phyloP scores from a whole-genome alignment of 1,140 invertebrate species.

The Pseudomyrmex flavicornis region DNA sequence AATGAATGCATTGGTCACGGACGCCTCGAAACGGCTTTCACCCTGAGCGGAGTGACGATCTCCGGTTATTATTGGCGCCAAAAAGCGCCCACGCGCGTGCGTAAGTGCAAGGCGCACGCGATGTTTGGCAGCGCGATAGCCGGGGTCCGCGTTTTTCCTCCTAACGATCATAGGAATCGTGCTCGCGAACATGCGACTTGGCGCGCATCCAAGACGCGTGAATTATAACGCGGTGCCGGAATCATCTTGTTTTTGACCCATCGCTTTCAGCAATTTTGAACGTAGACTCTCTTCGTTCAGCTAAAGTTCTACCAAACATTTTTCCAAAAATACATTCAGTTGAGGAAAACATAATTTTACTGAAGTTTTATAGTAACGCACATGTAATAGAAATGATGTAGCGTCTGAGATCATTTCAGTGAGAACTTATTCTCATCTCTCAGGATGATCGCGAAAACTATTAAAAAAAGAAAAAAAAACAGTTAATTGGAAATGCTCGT shows the following conservation, averaged over 20 bases:
- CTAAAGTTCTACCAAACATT: too few species aligned
- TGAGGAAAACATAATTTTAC: too few species aligned
- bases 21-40: constrained; percentile 63
- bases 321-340: too few species aligned
- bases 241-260: constrained; percentile 37
- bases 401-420: too few species aligned
- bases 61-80: constrained; percentile 72
- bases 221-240: constrained; percentile 66
- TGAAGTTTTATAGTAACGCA: too few species aligned
- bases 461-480: not conserved
- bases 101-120: constrained; percentile 70
- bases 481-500: not conserved
- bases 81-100: constrained; percentile 71
- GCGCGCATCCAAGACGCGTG: constrained; percentile 62
- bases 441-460: not conserved
- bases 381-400: too few species aligned
- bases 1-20: constrained; percentile 48
- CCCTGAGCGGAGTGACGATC: constrained; percentile 67
- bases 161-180: constrained; percentile 38
- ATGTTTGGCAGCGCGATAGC: constrained; percentile 62
- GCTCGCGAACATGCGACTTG: constrained; percentile 63
- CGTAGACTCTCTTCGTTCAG: not conserved
- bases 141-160: constrained; percentile 67
- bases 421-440: too few species aligned
- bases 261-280: constrained; percentile 15